Evolutionary conservation across 2,888 invertebrate species (phyloP), one percentile per base, ranked within the genome.

Genomic region (Parasteatoda lunata): DNA sequence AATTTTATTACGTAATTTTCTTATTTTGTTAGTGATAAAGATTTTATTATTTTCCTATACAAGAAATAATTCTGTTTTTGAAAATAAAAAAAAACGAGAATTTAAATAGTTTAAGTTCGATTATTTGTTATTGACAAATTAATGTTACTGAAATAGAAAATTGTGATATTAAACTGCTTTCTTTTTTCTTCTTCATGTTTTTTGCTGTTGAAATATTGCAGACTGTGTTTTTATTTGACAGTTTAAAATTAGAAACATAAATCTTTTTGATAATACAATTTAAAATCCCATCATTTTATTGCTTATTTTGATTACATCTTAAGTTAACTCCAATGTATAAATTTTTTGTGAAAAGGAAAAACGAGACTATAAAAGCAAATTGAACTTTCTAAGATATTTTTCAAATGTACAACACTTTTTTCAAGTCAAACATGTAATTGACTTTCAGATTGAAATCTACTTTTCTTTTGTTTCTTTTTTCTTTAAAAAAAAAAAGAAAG

Each of bases 371-470:
- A 72, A 51, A 47, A n/a, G 9, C 59, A 69, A 54, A 70, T 54
- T 72, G 65, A 15, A 59, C 72, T 69, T 70, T 13, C 59, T 84
- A 66, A 78, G 79, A 45, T 47, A 84, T 79, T 84, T 79, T 59
- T 69, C 78, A 84, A 84, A 69, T 73, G 73, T 69, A 68, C 68
- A 70, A 84, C 78, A 79, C 80, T 76, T 77, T 59, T 80, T 85
- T 80, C 80, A 73, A 76, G 71, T 80, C 85, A 49, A 80, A 80
- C 80, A 77, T 48, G 59, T 80, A 85, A 85, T 85, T 80, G 80
- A 80, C 85, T 85, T 80, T 80, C 69, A 73, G 79, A 78, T 79
- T 79, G 78, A 79, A 77, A 77, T 84, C 72, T 47, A 77, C 80
- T 79, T 79, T 65, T 48, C 52, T 30, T 59, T 59, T 59, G 13